Conservation (phyloP, 2,888 invertebrate species). For the Aethes cnicana region DNA sequence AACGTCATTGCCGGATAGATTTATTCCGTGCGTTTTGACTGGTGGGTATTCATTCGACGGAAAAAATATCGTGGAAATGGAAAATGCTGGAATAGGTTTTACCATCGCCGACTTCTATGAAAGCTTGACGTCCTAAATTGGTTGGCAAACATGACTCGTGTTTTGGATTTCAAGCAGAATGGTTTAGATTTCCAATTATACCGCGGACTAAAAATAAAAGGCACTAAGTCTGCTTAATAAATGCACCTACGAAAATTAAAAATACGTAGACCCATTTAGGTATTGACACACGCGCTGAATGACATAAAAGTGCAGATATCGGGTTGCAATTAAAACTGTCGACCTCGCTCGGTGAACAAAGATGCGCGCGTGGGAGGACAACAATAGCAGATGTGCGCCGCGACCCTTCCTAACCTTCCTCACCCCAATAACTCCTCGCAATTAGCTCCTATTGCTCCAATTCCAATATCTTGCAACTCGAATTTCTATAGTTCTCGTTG, state of each 20-base stretch:
- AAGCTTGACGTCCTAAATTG: slow-evolving; percentile 35
- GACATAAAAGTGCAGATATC: slow-evolving; percentile 63
- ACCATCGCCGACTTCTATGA: slow-evolving; percentile 33
- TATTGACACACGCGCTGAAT: slow-evolving; percentile 33
- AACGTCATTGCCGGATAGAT: slow-evolving; percentile 40
- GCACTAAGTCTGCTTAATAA: too few relatives aligned
- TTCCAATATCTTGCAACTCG: slow-evolving; percentile 23
- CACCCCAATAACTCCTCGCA: slow-evolving; percentile 57
- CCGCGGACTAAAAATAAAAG: too few relatives aligned
- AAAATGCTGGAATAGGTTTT: slow-evolving; percentile 29
- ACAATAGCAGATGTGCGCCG: slow-evolving; percentile 73
- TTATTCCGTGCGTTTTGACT: slow-evolving; percentile 41
- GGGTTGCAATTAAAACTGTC: slow-evolving; percentile 79
- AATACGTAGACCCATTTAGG: not conserved
- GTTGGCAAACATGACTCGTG: slow-evolving; percentile 30
- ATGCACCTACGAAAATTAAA: too few relatives aligned
- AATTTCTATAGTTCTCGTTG: slow-evolving; percentile 17
- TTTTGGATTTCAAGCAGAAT: slow-evolving; percentile 16
- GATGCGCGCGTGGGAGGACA: slow-evolving; percentile 65
- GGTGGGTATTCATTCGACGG: slow-evolving; percentile 32
- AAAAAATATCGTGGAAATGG: slow-evolving; percentile 33
- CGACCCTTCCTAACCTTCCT: slow-evolving; percentile 64
- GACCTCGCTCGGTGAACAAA: slow-evolving; percentile 64
- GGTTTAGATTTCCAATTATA: too few relatives aligned
- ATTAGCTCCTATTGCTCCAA: slow-evolving; percentile 58